A percentile compares a stretch with the other conserved stretches of the same genome.
Conservation (phyloP, 2,797 vertebrate species). For the Lacerta bilineata region DNA sequence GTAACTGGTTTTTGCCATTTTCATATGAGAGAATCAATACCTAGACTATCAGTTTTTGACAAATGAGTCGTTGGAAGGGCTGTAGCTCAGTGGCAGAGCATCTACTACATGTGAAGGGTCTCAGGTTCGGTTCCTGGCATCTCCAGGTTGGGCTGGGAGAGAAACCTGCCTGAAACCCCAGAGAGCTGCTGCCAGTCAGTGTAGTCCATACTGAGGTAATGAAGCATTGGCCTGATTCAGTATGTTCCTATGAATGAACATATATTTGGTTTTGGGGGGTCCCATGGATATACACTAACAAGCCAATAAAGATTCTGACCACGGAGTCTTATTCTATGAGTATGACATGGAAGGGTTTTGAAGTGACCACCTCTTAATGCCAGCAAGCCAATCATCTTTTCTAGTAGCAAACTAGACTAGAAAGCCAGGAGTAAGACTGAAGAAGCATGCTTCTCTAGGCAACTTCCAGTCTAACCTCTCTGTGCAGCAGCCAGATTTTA, state of each 20-base stretch:
- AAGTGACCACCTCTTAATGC: neutral
- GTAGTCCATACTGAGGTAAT: no score
- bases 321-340: neutral
- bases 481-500: neutral
- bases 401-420: neutral
- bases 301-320: neutral
- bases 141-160: no score
- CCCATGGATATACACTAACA: neutral
- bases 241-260: no score
- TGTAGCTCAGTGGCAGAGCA: no score
- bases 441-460: neutral
- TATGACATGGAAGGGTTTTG: neutral
- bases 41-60: conserved; percentile 56
- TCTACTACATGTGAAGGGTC: no score
- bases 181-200: no score
- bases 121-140: no score
- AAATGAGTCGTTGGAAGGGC: conserved; percentile 21
- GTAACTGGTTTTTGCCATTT: conserved; percentile 32
- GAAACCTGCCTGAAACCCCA: no score
- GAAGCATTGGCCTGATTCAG: no score
- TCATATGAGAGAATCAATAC: conserved; percentile 29
- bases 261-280: neutral
- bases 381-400: neutral
- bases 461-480: no score
- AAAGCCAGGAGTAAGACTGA: neutral